phyloP scores from a whole-genome alignment of 2,888 invertebrate species.

The Notodonta ziczac region DNA sequence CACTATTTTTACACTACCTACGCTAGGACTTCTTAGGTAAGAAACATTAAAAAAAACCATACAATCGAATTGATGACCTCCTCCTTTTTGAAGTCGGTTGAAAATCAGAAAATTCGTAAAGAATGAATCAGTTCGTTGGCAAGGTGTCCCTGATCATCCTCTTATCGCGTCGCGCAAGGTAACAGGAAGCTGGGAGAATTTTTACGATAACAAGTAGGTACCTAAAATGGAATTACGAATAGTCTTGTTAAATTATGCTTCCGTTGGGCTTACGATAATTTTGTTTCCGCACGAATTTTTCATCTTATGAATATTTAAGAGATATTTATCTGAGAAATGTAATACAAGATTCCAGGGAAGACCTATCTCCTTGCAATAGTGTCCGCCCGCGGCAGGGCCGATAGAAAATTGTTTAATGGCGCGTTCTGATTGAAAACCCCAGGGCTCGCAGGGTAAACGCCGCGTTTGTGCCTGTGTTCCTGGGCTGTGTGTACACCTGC shows the following conservation, averaged over 20 bases:
- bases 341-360: neutral
- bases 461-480: neutral
- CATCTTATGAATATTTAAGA: neutral
- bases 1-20: too few relatives aligned
- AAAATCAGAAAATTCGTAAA: too few relatives aligned
- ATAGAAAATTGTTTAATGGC: slow-evolving; percentile 1
- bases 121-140: neutral
- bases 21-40: too few relatives aligned
- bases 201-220: neutral
- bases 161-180: neutral
- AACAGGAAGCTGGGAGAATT: neutral
- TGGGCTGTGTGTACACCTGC: neutral
- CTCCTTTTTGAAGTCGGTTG: too few relatives aligned
- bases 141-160: neutral
- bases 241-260: neutral
- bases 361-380: too few relatives aligned
- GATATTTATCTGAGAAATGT: neutral
- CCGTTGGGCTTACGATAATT: neutral
- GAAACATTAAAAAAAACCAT: too few relatives aligned
- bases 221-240: neutral
- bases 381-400: too few relatives aligned
- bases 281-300: neutral
- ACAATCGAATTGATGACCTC: too few relatives aligned
- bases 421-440: neutral
- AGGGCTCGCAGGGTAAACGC: neutral